Conservation (phyloP, 1,140 invertebrate genomes). For the Trypoxylus dichotomus region DNA sequence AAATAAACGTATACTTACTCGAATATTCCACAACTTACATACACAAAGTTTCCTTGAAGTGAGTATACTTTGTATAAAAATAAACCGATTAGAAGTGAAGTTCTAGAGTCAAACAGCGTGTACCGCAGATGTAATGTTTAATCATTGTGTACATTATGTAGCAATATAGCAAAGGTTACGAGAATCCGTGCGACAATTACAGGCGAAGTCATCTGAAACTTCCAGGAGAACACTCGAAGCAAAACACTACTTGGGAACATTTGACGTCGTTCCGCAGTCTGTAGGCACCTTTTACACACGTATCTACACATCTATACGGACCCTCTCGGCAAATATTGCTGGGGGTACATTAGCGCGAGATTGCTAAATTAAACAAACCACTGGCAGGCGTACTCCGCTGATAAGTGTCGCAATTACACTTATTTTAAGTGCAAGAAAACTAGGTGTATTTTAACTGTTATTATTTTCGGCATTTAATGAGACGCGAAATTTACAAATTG, state of each 20-base stretch:
- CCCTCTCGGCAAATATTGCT: constrained; percentile 41
- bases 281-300: constrained; percentile 38
- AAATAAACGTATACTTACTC: too few species aligned
- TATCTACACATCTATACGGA: constrained; percentile 37
- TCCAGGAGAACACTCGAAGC: constrained; percentile 30
- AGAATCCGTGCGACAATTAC: constrained; percentile 26
- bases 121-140: constrained; percentile 8
- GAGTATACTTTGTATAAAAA: background rate
- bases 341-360: constrained; percentile 37
- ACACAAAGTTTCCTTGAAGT: too few species aligned
- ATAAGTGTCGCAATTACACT: constrained; percentile 39
- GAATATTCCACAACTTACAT: too few species aligned
- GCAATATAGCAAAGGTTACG: constrained; percentile 19
- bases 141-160: background rate
- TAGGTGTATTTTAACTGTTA: constrained; percentile 25
- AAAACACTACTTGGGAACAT: constrained; percentile 29
- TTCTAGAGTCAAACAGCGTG: background rate
- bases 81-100: background rate
- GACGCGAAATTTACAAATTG: constrained; percentile 12
- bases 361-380: constrained; percentile 45
- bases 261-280: constrained; percentile 33
- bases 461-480: constrained; percentile 19
- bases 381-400: constrained; percentile 32
- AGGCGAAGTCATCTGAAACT: constrained; percentile 9
- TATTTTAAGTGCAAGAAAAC: constrained; percentile 36